phyloP scores from a whole-genome alignment of 1,140 invertebrate genomes.

The Cyrtorhinus lividipennis region DNA sequence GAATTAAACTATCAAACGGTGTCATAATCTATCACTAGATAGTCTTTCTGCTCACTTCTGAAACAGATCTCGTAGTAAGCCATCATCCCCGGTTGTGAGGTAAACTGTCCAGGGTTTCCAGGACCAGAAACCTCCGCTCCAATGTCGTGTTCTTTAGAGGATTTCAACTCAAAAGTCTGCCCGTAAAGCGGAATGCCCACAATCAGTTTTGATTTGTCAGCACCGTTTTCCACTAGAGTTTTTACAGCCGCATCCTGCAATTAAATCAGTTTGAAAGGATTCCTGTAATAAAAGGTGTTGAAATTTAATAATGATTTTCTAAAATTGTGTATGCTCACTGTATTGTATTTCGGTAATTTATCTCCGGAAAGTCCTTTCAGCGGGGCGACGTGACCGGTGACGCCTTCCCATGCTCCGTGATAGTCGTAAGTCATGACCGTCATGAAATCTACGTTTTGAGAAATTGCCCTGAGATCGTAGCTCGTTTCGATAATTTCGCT shows the following conservation, averaged over 20 bases:
- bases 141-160: conserved; percentile 36
- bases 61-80: conserved; percentile 80
- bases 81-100: conserved; percentile 77
- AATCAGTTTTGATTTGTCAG: conserved; percentile 61
- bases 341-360: conserved; percentile 56
- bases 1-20: no score
- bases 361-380: conserved; percentile 46
- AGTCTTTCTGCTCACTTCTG: conserved; percentile 45
- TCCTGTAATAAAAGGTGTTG: no score
- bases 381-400: conserved; percentile 70
- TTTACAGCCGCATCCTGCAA: conserved; percentile 63
- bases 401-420: conserved; percentile 69
- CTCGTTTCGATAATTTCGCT: conserved; percentile 72
- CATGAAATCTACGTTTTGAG: conserved; percentile 59
- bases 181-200: conserved; percentile 81
- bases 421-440: conserved; percentile 83
- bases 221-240: conserved; percentile 53
- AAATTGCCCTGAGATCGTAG: conserved; percentile 59
- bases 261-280: conserved; percentile 18
- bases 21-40: no score
- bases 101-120: conserved; percentile 64
- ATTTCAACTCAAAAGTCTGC: conserved; percentile 57
- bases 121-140: conserved; percentile 44
- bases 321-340: conserved; percentile 48
- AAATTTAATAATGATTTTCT: no score